These are phyloP conservation scores for Coronaproctus castanopsis DNA, from an alignment of 2,888 invertebrate species.

Conservation along the genomic window DNA sequence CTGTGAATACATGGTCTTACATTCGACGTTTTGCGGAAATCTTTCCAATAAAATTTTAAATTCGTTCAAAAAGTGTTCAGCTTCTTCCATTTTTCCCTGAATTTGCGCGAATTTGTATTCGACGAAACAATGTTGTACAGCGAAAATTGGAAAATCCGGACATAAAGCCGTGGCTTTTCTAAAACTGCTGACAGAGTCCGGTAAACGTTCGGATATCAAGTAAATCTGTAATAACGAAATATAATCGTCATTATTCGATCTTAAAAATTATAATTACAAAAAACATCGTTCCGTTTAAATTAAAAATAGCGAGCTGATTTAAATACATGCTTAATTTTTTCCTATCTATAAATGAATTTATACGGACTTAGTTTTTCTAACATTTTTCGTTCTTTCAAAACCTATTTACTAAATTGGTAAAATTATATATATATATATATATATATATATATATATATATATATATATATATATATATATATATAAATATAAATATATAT, in stretches of 20 bases:
- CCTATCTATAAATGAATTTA: too few species aligned
- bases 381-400: too few species aligned
- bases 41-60: constrained; percentile 46
- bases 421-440: too few species aligned
- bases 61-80: constrained; percentile 25
- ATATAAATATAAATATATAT: too few species aligned
- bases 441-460: too few species aligned
- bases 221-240: constrained; percentile 1
- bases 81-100: constrained; percentile 21
- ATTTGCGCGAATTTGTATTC: constrained; percentile 47
- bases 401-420: too few species aligned
- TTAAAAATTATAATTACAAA: too few species aligned
- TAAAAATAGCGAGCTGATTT: not conserved
- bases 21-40: constrained; percentile 69
- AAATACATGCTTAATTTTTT: not conserved
- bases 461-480: too few species aligned
- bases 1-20: constrained; percentile 74
- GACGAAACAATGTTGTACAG: constrained; percentile 76
- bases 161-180: constrained; percentile 47
- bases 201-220: constrained; percentile 3
- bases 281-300: too few species aligned
- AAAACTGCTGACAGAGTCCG: constrained; percentile 34
- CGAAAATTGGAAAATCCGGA: constrained; percentile 65
- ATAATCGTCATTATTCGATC: too few species aligned
- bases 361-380: too few species aligned